Evolutionary conservation across 2,888 invertebrate species (phyloP).

Genomic region (Stegophylla sp.): DNA sequence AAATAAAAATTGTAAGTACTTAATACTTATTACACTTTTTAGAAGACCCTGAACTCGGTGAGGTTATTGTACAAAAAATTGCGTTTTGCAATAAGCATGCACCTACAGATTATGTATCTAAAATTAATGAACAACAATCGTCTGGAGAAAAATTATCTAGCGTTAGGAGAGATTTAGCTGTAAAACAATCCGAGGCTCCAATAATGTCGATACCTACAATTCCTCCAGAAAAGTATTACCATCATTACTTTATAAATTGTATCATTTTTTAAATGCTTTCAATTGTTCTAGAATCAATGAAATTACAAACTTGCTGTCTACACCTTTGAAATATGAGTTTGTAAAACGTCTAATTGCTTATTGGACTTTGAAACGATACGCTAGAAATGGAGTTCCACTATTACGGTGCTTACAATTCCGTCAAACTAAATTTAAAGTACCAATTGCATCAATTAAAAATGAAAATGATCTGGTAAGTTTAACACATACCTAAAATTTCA

Average conservation of each 20-base stretch:
- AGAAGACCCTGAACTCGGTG: constrained; percentile 65
- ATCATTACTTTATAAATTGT: background rate
- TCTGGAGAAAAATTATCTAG: constrained; percentile 61
- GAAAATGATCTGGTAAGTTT: constrained; percentile 62
- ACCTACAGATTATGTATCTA: constrained; percentile 71
- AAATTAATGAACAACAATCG: constrained; percentile 63
- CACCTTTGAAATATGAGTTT: constrained; percentile 81
- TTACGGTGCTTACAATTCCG: constrained; percentile 79
- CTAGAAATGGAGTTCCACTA: constrained; percentile 93
- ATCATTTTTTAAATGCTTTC: background rate
- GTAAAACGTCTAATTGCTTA: constrained; percentile 90
- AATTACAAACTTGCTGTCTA: constrained; percentile 79
- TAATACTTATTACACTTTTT: constrained; percentile 17
- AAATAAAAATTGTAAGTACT: background rate
- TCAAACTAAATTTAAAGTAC: constrained; percentile 63
- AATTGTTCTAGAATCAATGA: constrained; percentile 74
- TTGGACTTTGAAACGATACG: constrained; percentile 95
- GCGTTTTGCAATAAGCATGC: constrained; percentile 96
- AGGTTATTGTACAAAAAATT: constrained; percentile 89
- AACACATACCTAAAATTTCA: no score
- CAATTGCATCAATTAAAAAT: constrained; percentile 63
- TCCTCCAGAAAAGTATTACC: constrained; percentile 72
- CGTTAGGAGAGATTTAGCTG: constrained; percentile 83
- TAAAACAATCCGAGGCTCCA: constrained; percentile 88
- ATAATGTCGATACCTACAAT: constrained; percentile 93